Evolutionary conservation across 2,797 vertebrate genomes (phyloP).

Genomic region (Borostomias antarcticus): DNA sequence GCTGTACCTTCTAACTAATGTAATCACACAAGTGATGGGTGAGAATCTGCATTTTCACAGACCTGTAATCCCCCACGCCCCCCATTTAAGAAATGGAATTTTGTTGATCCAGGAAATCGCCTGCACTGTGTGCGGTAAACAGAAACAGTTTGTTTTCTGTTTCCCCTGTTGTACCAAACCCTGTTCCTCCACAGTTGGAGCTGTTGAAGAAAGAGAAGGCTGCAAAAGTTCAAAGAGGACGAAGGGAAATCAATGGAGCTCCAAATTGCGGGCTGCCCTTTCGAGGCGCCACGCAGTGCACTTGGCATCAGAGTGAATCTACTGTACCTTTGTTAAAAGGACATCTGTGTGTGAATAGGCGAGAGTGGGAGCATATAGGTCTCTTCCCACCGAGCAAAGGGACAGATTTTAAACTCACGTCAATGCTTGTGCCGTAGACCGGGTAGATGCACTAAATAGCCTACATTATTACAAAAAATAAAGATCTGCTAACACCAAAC

Average conservation of each 20-base stretch:
- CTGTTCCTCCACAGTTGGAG: not conserved
- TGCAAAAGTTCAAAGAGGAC: conserved; percentile 8
- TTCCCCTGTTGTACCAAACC: not conserved
- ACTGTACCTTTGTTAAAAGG: conserved; percentile 42
- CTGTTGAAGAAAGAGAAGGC: conserved; percentile 12
- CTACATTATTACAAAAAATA: too few species aligned
- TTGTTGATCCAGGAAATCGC: conserved; percentile 10
- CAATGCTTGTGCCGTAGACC: too few species aligned
- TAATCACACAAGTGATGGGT: conserved; percentile 5
- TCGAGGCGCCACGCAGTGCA: conserved; percentile 25
- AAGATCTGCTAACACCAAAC: too few species aligned
- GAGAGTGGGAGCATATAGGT: conserved; percentile 21
- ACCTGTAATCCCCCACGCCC: conserved; percentile 19
- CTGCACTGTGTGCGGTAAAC: too few species aligned
- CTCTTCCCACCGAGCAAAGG: too few species aligned
- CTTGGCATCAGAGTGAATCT: conserved; percentile 42
- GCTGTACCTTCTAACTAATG: conserved; percentile 7
- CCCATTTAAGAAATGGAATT: conserved; percentile 11
- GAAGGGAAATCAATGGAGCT: conserved; percentile 23
- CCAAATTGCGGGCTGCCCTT: conserved; percentile 37
- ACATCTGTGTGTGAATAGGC: conserved; percentile 44
- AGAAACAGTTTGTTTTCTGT: not conserved
- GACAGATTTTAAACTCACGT: too few species aligned
- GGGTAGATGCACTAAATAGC: too few species aligned
- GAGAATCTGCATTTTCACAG: conserved; percentile 10